These are phyloP conservation scores for Cheilosia variabilis DNA, from an alignment of 2,888 invertebrate genomes.

Conservation along the genomic window DNA sequence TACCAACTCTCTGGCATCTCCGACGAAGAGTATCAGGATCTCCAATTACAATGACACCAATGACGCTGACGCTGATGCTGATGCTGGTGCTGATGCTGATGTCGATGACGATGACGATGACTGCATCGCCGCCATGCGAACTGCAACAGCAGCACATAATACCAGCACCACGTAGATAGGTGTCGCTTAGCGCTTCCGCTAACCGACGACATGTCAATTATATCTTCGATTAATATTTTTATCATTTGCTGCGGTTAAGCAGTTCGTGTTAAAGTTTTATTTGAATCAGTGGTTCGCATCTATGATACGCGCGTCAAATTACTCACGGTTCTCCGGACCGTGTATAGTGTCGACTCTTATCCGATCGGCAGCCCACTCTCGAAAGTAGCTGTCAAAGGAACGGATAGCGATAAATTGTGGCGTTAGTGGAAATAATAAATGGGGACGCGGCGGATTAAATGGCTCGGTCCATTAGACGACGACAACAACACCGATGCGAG, in stretches of 20 bases:
- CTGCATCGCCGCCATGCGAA: constrained; percentile 11
- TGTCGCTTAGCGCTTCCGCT: constrained; percentile 65
- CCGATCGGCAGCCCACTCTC: constrained; percentile 58
- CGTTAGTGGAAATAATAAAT: constrained; percentile 68
- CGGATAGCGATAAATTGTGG: constrained; percentile 63
- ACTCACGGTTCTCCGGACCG: constrained; percentile 37
- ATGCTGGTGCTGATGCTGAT: background rate
- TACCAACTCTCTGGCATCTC: constrained; percentile 8
- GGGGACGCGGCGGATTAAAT: constrained; percentile 50
- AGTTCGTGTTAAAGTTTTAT: constrained; percentile 66
- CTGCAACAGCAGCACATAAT: constrained; percentile 2
- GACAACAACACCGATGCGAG: constrained; percentile 9
- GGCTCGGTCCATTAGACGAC: constrained; percentile 45
- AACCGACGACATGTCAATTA: constrained; percentile 70
- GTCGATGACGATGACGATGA: background rate
- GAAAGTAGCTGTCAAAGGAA: constrained; percentile 43
- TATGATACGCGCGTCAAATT: constrained; percentile 62
- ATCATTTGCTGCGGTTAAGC: constrained; percentile 65
- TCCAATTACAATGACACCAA: constrained; percentile 53
- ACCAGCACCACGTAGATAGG: constrained; percentile 31
- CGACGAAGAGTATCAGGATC: constrained; percentile 26
- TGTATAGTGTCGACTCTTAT: constrained; percentile 24
- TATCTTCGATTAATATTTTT: constrained; percentile 57
- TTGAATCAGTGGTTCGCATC: constrained; percentile 66
- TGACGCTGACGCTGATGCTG: constrained; percentile 3